Percentiles rank a stretch among this genome's conserved stretches.
Evolutionary conservation across 2,113 vertebrate species (phyloP).

Genomic region (Dicaeum eximium): DNA sequence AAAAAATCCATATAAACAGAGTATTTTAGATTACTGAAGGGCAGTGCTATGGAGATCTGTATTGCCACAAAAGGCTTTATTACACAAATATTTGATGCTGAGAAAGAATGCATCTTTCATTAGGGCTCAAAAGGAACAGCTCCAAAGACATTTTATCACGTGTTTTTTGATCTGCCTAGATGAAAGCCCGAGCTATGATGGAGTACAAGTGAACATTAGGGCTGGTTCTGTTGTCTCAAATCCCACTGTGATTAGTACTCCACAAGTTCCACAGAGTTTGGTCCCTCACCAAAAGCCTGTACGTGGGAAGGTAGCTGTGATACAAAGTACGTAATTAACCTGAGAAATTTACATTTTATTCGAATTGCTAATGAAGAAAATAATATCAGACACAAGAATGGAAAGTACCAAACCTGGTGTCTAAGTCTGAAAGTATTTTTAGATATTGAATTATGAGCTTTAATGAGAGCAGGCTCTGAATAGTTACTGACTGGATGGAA

Average conservation of each 20-base stretch:
- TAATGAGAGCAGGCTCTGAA: background rate
- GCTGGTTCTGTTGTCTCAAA: background rate
- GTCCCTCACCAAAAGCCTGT: background rate
- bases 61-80: background rate
- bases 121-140: background rate
- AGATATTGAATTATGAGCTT: background rate
- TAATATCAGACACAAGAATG: background rate
- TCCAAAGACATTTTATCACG: background rate
- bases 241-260: background rate
- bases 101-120: background rate
- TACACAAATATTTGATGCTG: background rate
- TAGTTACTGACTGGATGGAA: background rate
- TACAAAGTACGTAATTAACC: background rate
- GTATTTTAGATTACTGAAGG: background rate
- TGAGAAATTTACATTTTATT: background rate
- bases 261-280: background rate
- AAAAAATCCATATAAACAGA: background rate
- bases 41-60: background rate
- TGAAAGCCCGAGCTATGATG: background rate
- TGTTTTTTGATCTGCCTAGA: constrained; percentile 8
- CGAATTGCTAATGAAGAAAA: background rate
- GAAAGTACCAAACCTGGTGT: background rate
- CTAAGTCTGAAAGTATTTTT: background rate
- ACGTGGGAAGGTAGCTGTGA: background rate
- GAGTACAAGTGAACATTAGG: background rate